Conservation (phyloP, 2,113 vertebrate species). For the Gorsachius goisagi region DNA sequence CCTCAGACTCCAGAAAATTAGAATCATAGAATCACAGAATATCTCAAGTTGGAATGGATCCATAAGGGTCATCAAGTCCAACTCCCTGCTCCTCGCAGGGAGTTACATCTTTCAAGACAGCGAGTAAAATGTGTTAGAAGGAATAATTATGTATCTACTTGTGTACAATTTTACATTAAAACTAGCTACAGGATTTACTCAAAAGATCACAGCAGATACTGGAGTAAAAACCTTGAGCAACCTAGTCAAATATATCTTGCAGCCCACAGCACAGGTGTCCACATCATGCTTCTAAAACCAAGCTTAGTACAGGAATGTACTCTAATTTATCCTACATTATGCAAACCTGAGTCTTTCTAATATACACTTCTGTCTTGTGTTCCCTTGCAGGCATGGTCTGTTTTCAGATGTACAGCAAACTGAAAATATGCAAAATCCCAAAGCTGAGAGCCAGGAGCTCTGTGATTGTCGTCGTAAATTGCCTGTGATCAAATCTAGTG, state of each 20-base stretch:
- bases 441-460: background rate
- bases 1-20: background rate
- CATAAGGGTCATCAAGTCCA: background rate
- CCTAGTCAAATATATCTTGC: background rate
- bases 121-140: background rate
- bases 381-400: background rate
- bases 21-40: background rate
- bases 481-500: background rate
- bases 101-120: background rate
- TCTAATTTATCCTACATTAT: background rate
- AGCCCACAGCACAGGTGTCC: background rate
- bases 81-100: background rate
- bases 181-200: background rate
- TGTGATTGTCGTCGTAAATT: background rate
- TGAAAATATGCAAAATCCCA: background rate
- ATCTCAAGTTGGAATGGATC: background rate
- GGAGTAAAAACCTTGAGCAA: background rate
- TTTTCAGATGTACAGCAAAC: background rate
- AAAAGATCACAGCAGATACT: background rate
- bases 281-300: background rate
- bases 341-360: background rate
- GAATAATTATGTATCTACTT: background rate
- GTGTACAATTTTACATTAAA: background rate
- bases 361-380: background rate
- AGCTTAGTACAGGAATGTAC: background rate